Base-by-base conservation (phyloP, 2,797 vertebrate species). In the Sphaeramia orbicularis region DNA sequence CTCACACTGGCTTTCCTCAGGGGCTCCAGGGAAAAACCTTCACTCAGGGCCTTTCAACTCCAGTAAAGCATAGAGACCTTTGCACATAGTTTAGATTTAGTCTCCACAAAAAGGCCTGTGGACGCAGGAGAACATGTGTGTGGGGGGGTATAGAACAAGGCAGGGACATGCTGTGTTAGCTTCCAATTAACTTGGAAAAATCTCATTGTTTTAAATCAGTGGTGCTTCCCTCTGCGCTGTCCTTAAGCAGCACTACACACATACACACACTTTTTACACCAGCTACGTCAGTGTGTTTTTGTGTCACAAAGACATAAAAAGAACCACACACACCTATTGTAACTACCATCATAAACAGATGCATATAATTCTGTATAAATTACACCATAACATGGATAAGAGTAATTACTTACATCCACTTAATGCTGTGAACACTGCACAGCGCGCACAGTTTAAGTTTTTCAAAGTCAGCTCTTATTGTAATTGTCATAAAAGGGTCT, bases 161-260 rank as follows among this genome's bases (percentile, higher is more conserved):
- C 65, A 62, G 79, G 37, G 10, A 69, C 85, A 71, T 15, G 77
- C 82, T 81, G 80, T 10, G 71, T 61, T 30, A 59, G 54, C 61
- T 79, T 76, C 81, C 80, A 87, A 87, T 87, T 87, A 83, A 78
- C 59, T 49, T 7, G 7, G 37, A 76, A 75, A 80, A 48, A 59
- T 40, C 21, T 58, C 45, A 61, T 76, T 53, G 65, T 79, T 80
- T 80, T 57, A 69, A 77, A 77, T 78, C 78, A 72, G 41, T 49
- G 52, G 36, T 73, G 63, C 43, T 38, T 71, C 43, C 18, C 70
- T 73, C 48, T 8, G 10, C 55, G 50, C 7, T 10, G 4, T 60
- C 59, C 48, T 45, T 19, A 57, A 70, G 49, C 36, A 6, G 27
- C 19, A 15, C 13, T 14, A 27, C 43, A 21, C n/a, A 11, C 63